Evolutionary conservation across 2,113 vertebrate genomes (phyloP).

Genomic region (Hippocampus barbouri): DNA sequence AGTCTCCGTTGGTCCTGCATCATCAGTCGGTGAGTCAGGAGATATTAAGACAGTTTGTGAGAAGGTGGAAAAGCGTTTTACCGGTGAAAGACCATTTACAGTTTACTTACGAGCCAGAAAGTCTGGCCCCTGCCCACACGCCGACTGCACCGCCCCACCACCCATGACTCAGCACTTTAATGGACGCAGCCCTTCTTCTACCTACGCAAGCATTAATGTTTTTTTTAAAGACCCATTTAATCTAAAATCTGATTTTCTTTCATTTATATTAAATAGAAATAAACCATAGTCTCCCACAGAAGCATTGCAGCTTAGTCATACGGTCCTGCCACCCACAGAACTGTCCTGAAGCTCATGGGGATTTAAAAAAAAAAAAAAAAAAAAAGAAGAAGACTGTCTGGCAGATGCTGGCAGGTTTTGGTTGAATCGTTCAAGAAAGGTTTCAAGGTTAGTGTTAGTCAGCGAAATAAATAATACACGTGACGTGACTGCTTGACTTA

Average conservation of each 20-base stretch:
- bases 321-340: constrained; percentile 45
- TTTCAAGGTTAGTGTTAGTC: background rate
- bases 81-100: background rate
- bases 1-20: too few relatives aligned
- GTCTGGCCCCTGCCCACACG: background rate
- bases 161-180: constrained; percentile 50
- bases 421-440: background rate
- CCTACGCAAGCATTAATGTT: constrained; percentile 29
- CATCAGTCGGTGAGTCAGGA: too few relatives aligned
- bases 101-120: background rate
- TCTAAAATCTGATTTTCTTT: constrained; percentile 17
- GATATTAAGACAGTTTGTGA: too few relatives aligned
- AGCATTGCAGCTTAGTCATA: constrained; percentile 40
- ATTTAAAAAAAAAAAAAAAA: constrained; percentile 22
- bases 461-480: background rate
- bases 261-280: constrained; percentile 43
- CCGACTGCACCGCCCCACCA: constrained; percentile 10
- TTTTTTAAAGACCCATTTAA: background rate
- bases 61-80: background rate
- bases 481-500: background rate
- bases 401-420: constrained; percentile 19
- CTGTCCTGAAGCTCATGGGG: constrained; percentile 28
- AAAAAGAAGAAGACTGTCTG: background rate
- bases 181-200: constrained; percentile 31
- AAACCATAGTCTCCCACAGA: constrained; percentile 46